Base-by-base conservation (phyloP, 2,113 vertebrate genomes). In the Micromys minutus region DNA sequence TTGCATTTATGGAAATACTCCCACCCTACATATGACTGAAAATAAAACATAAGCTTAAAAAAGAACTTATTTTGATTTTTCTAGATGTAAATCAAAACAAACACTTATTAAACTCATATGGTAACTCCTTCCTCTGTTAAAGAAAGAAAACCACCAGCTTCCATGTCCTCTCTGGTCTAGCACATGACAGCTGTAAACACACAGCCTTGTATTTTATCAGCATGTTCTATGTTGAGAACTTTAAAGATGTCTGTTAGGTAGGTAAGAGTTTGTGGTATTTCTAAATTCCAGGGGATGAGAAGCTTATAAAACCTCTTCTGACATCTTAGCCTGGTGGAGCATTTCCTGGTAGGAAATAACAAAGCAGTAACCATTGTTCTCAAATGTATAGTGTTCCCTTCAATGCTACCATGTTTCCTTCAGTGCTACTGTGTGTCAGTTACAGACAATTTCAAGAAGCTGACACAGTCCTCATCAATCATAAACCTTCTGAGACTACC, bases 381-480 rank as follows among this genome's bases (percentile, higher is more conserved):
- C 42, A 45, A 4, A 55, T 92, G 89, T 65, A 63, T 42, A 42
- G 22, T 77, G 86, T 86, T 94, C 89, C 26, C n/a, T 81, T 74
- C 19, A 59, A 19, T 74, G 89, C 34, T 80, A n/a, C 34, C n/a
- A n/a, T 77, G 86, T 86, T 94, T 91, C 26, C n/a, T 81, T 74
- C 19, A 59, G 16, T 74, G 89, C 34, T 80, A n/a, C 34, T n/a
- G n/a, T n/a, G n/a, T 80, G 34, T 36, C 76, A 84, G 52, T 39
- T 22, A 69, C 67, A 50, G 57, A 7, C 45, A 47, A 75, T 90
- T 95, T 88, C 50, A 90, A 91, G 39, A 95, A 69, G 83, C 16
- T 34, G 31, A 63, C 26, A 9, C 34, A 7, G n/a, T 50, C 65
- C 24, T 93, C 2, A 22, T 36, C 22, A 55, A 16, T 52, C 47